Conservation (phyloP, 2,888 invertebrate genomes). For the Phymatocera aterrima region DNA sequence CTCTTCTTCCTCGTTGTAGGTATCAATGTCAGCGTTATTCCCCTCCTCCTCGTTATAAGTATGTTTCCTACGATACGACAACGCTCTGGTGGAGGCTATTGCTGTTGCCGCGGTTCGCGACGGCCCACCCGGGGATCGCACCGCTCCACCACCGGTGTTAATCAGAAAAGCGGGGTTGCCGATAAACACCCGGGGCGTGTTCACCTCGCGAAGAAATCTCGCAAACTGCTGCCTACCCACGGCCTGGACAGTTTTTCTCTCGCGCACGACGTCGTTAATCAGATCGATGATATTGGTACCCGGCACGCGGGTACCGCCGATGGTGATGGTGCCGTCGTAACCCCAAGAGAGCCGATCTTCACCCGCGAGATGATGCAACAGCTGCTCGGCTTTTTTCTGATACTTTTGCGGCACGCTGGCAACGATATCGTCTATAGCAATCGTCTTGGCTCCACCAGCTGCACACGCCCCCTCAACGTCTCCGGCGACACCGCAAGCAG, state of each 20-base stretch:
- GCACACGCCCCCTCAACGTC: too few species aligned
- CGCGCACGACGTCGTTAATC: slow-evolving; percentile 47
- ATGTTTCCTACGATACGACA: too few species aligned
- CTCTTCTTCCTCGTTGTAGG: too few species aligned
- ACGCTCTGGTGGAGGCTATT: too few species aligned
- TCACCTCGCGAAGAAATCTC: slow-evolving; percentile 28
- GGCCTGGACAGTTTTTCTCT: slow-evolving; percentile 30
- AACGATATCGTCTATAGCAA: too few species aligned
- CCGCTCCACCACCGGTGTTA: too few species aligned
- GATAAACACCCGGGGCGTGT: background rate
- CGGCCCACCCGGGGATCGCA: too few species aligned
- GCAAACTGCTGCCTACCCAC: slow-evolving; percentile 21
- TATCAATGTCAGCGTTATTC: too few species aligned
- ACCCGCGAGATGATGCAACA: background rate
- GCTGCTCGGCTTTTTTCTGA: background rate
- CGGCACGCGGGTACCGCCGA: slow-evolving; percentile 36
- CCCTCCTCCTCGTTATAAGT: too few species aligned
- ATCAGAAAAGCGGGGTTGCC: background rate
- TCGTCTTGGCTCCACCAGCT: too few species aligned
- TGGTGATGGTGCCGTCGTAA: background rate
- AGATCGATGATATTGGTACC: slow-evolving; percentile 48
- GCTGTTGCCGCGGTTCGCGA: too few species aligned
- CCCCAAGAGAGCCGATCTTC: slow-evolving; percentile 23
- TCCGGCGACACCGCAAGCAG: background rate
- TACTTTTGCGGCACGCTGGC: background rate